Conservation (phyloP, 2,888 invertebrate genomes). For the Azorinus chamasolen region DNA sequence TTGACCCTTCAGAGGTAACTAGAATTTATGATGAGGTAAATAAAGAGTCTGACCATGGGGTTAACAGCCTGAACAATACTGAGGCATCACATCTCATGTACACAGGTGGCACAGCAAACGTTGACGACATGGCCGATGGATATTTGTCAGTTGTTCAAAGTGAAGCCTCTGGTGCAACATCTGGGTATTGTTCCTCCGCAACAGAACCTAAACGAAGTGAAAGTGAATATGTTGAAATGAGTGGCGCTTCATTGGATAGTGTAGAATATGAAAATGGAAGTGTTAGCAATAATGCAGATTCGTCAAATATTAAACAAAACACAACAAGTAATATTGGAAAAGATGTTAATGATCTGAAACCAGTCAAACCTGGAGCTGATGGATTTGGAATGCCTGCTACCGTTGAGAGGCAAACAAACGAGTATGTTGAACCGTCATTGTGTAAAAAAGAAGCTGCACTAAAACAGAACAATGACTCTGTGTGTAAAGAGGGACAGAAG, state of each 20-base stretch:
- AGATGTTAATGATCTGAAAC: too few relatives aligned
- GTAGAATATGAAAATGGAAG: too few relatives aligned
- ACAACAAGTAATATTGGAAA: too few relatives aligned
- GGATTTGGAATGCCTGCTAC: too few relatives aligned
- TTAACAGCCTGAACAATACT: constrained; percentile 5
- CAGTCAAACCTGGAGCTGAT: too few relatives aligned
- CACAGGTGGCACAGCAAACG: constrained; percentile 42
- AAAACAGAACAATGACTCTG: constrained; percentile 1
- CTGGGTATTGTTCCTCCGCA: constrained; percentile 30
- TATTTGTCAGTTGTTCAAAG: constrained; percentile 10
- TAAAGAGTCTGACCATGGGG: constrained; percentile 56
- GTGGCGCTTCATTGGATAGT: constrained; percentile 19
- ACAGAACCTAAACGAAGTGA: constrained; percentile 13
- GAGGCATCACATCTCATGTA: constrained; percentile 43
- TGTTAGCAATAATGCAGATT: too few relatives aligned
- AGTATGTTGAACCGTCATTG: too few relatives aligned
- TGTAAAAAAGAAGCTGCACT: too few relatives aligned
- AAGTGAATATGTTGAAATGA: constrained; percentile 62
- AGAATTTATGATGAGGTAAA: constrained; percentile 71
- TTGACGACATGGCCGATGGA: constrained; percentile 33
- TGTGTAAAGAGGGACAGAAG: constrained; percentile 7
- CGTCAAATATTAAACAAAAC: too few relatives aligned
- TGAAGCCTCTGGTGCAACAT: constrained; percentile 44
- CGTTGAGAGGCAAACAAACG: too few relatives aligned
- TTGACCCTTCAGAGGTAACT: constrained; percentile 69